These are phyloP conservation scores for Misgurnus anguillicaudatus DNA, from an alignment of 2,113 vertebrate species.

Conservation along the genomic window DNA sequence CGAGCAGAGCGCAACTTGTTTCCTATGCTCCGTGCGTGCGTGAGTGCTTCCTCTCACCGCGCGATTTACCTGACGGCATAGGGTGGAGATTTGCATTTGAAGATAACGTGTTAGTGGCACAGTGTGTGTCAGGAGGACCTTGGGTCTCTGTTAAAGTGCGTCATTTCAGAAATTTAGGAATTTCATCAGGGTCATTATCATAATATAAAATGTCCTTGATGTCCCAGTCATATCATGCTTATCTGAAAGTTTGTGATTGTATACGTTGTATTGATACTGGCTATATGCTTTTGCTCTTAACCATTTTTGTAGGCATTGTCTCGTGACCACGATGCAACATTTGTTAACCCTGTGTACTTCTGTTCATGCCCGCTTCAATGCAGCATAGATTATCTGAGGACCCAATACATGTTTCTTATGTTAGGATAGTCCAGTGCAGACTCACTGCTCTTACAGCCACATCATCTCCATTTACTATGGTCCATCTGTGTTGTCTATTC, in stretches of 20 bases:
- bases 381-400: constrained; percentile 3
- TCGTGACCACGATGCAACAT: background rate
- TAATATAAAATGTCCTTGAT: background rate
- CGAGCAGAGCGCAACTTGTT: constrained; percentile 9
- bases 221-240: too few relatives aligned
- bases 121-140: background rate
- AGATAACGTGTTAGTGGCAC: background rate
- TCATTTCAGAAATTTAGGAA: background rate
- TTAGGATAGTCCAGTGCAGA: background rate
- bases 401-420: background rate
- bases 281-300: background rate
- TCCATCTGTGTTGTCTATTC: constrained; percentile 15
- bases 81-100: background rate
- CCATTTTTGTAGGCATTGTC: constrained; percentile 4
- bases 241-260: too few relatives aligned
- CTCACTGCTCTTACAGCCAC: too few relatives aligned
- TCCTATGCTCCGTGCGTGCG: background rate
- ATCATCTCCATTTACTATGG: background rate
- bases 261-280: too few relatives aligned
- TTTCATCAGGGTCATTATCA: constrained; percentile 12
- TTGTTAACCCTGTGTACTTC: background rate
- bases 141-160: background rate
- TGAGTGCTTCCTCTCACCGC: constrained; percentile 10
- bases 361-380: background rate
- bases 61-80: constrained; percentile 19